These are phyloP conservation scores for Sarcophilus harrisii DNA, from an alignment of 2,797 vertebrate species.

Conservation along the genomic window DNA sequence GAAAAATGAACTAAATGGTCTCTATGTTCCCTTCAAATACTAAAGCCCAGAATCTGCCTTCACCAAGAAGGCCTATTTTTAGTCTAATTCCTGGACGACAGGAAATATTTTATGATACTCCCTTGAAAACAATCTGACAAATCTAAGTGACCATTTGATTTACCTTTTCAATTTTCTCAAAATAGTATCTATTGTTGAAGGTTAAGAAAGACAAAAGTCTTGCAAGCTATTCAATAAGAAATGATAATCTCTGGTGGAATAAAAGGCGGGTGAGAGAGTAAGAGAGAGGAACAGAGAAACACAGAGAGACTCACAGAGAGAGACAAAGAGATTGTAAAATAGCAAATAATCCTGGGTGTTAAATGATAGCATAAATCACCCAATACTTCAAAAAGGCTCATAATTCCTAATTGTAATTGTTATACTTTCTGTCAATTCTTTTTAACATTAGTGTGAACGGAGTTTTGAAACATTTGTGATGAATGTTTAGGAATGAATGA, in stretches of 20 bases:
- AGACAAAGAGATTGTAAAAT: not conserved
- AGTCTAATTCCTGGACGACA: not conserved
- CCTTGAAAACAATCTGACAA: not conserved
- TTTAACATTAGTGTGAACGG: not conserved
- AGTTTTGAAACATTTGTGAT: not conserved
- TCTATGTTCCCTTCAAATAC: not conserved
- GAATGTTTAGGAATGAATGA: not conserved
- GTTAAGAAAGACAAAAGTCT: not conserved
- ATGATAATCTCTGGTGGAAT: not conserved
- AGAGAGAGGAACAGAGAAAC: not conserved
- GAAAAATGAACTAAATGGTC: not conserved
- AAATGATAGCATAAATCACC: not conserved
- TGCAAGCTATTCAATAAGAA: not conserved
- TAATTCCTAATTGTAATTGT: not conserved
- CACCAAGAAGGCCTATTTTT: not conserved
- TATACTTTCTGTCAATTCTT: not conserved
- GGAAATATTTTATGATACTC: not conserved
- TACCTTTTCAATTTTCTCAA: not conserved
- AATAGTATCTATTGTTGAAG: not conserved
- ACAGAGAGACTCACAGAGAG: no score
- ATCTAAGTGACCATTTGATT: not conserved
- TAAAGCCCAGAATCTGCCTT: not conserved
- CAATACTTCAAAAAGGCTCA: not conserved
- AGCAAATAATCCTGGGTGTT: not conserved
- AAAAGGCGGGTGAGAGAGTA: not conserved